phyloP scores from a whole-genome alignment of 2,888 invertebrate genomes.

The Trichacis sp. region DNA sequence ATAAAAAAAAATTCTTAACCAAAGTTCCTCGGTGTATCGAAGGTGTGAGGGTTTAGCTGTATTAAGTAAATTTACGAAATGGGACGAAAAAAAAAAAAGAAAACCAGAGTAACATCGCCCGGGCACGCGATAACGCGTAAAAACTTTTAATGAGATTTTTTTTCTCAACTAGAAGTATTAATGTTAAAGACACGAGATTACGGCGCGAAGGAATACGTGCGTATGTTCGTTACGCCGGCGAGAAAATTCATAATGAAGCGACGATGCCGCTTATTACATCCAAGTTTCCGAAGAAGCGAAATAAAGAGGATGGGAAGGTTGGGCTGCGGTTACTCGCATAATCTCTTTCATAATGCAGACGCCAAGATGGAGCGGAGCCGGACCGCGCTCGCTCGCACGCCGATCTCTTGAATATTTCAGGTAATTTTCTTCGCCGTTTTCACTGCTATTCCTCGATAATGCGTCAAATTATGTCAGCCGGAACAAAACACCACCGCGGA shows the following conservation, averaged over 20 bases:
- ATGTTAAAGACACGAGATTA: slow-evolving; percentile 41
- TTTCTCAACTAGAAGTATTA: slow-evolving; percentile 35
- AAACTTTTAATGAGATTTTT: slow-evolving; percentile 43
- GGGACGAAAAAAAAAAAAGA: neutral
- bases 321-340: slow-evolving; percentile 57
- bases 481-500: too few relatives aligned
- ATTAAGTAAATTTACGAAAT: neutral
- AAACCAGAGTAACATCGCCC: too few relatives aligned
- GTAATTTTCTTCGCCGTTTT: slow-evolving; percentile 31
- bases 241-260: slow-evolving; percentile 64
- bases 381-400: slow-evolving; percentile 15
- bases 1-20: neutral
- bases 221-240: slow-evolving; percentile 47
- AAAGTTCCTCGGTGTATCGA: neutral
- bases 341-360: slow-evolving; percentile 57
- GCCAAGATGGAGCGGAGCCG: slow-evolving; percentile 45
- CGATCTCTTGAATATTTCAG: slow-evolving; percentile 33
- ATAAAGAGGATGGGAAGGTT: slow-evolving; percentile 50
- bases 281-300: slow-evolving; percentile 58
- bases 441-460: slow-evolving; percentile 36
- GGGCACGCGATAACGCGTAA: slow-evolving; percentile 1
- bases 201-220: slow-evolving; percentile 35
- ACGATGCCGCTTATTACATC: slow-evolving; percentile 61
- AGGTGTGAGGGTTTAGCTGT: neutral
- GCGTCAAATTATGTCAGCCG: slow-evolving; percentile 33